Conservation (phyloP, 2,888 invertebrate species). For the Rotaria sp. region DNA sequence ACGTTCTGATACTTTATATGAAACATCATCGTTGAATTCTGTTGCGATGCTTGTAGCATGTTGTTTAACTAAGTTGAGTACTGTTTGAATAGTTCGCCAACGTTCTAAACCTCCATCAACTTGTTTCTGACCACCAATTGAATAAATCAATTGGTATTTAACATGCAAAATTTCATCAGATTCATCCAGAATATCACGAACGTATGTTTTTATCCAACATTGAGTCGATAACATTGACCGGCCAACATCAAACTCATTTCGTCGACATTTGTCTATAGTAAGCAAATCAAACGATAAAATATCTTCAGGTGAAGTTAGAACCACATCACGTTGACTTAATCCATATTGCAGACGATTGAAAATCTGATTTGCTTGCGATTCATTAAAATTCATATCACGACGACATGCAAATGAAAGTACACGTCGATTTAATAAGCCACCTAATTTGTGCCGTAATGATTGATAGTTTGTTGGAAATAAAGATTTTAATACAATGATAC, state of each 20-base stretch:
- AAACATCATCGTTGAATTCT: too few relatives aligned
- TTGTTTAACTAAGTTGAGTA: background rate
- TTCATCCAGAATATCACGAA: background rate
- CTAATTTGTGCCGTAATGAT: background rate
- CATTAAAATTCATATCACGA: background rate
- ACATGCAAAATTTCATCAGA: background rate
- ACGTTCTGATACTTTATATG: background rate
- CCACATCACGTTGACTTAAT: background rate
- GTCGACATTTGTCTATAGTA: background rate
- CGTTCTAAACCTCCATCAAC: slow-evolving; percentile 10
- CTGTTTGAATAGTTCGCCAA: background rate
- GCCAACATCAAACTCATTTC: background rate
- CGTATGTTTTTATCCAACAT: background rate
- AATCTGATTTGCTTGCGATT: background rate
- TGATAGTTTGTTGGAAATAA: background rate
- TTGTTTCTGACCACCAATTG: background rate
- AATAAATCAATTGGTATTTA: background rate
- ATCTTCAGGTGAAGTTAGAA: slow-evolving; percentile 17
- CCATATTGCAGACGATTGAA: background rate
- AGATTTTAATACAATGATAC: background rate
- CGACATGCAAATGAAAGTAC: background rate
- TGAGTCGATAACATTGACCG: background rate
- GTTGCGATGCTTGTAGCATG: background rate
- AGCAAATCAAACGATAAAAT: slow-evolving; percentile 3
- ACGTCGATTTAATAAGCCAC: background rate